Conservation (phyloP, 30 jellyfish, hydroid and myxozoan species). For the Morbakka virulenta region DNA sequence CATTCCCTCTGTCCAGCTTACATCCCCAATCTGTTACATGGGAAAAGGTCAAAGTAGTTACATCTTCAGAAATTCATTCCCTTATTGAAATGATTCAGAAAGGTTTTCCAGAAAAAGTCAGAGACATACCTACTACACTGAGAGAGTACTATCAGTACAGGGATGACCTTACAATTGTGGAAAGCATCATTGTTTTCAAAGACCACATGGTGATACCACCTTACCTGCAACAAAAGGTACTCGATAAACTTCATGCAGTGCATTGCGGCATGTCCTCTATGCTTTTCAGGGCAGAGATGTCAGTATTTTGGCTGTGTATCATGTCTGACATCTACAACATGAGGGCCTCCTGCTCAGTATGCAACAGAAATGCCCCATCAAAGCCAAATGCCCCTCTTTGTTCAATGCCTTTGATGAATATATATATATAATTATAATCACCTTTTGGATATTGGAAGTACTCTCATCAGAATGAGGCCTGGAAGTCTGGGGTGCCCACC, state of each 20-base stretch:
- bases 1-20: too few relatives aligned
- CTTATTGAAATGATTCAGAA: neutral
- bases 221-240: too few relatives aligned
- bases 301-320: neutral
- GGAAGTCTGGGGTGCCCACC: too few relatives aligned
- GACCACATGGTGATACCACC: too few relatives aligned
- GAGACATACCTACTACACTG: neutral
- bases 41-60: too few relatives aligned
- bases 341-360: neutral
- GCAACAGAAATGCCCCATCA: neutral
- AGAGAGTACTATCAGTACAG: neutral
- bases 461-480: too few relatives aligned
- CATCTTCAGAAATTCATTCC: conserved; percentile 2
- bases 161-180: neutral
- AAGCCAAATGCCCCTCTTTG: neutral
- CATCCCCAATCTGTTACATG: too few relatives aligned
- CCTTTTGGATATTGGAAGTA: too few relatives aligned
- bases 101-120: conserved; percentile 1
- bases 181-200: neutral
- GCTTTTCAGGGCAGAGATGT: neutral
- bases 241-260: too few relatives aligned
- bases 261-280: too few relatives aligned
- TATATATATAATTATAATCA: too few relatives aligned
- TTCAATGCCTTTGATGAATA: too few relatives aligned
- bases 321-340: neutral